phyloP scores from a whole-genome alignment of 2,113 vertebrate genomes.

The Tetrao urogallus region DNA sequence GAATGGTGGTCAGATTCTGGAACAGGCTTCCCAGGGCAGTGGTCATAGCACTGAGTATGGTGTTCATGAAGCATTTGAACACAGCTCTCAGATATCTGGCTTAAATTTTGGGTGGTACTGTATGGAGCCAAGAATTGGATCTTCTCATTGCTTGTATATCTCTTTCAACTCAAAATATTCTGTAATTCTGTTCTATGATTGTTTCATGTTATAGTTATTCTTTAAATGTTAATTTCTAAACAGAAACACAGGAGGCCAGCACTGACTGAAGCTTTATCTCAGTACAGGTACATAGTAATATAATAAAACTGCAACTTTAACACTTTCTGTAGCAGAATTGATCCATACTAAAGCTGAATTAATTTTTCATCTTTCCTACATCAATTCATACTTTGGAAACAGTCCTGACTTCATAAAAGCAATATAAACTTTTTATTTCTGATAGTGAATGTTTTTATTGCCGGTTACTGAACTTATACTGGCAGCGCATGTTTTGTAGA shows the following conservation, averaged over 20 bases:
- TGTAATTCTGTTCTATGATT: neutral
- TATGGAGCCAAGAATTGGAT: neutral
- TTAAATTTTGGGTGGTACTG: neutral
- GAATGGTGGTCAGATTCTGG: neutral
- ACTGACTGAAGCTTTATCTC: neutral
- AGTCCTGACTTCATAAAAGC: neutral
- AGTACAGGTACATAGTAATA: neutral
- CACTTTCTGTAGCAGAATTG: neutral
- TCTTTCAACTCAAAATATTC: neutral
- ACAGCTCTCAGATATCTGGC: neutral
- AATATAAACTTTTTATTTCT: neutral
- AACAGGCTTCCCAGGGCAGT: neutral
- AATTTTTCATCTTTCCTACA: neutral
- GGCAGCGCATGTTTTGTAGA: neutral
- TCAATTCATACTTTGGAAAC: neutral
- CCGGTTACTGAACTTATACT: neutral
- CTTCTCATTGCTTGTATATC: neutral
- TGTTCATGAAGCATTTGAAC: neutral
- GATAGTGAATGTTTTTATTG: neutral
- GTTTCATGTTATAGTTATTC: neutral
- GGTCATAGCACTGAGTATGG: neutral
- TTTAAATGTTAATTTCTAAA: neutral
- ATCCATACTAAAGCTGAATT: neutral
- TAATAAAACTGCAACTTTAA: neutral
- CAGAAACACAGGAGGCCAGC: neutral